These are phyloP conservation scores for Chromoteleia sp. DNA, from an alignment of 2,888 invertebrate species.

Conservation along the genomic window DNA sequence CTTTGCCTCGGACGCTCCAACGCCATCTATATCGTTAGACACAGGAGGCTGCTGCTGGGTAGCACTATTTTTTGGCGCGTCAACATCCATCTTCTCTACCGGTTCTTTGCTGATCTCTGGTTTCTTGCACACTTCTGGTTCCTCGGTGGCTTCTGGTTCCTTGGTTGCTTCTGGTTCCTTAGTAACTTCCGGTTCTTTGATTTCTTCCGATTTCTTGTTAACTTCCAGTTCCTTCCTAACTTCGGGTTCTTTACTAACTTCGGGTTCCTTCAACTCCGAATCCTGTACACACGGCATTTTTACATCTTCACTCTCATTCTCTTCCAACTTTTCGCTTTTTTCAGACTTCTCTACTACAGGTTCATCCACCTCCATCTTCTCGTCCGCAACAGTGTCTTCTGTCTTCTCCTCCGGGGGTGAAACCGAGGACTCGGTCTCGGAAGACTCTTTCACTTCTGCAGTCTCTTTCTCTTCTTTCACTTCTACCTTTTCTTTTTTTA, in stretches of 20 bases:
- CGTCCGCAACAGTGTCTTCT: not conserved
- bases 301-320: constrained; percentile 17
- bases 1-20: not conserved
- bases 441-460: constrained; percentile 13
- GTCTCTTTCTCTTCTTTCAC: too few relatives aligned
- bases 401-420: constrained; percentile 37
- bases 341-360: too few relatives aligned
- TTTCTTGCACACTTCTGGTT: constrained; percentile 1
- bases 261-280: constrained; percentile 19
- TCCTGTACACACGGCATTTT: constrained; percentile 33
- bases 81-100: constrained; percentile 39
- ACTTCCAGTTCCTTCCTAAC: constrained; percentile 2
- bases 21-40: constrained; percentile 14
- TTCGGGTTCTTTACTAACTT: not conserved
- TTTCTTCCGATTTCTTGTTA: not conserved
- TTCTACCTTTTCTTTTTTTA: too few relatives aligned
- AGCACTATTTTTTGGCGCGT: not conserved
- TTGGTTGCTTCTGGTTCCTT: not conserved
- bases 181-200: not conserved
- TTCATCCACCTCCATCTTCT: constrained; percentile 40
- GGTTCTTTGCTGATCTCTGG: not conserved
- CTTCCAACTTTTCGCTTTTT: too few relatives aligned
- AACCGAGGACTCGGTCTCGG: not conserved
- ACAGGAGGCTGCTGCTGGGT: not conserved
- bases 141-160: not conserved